Base-by-base conservation (phyloP, 64 coral and sea anemone species). In the Hydrozoanthus tunicans region DNA sequence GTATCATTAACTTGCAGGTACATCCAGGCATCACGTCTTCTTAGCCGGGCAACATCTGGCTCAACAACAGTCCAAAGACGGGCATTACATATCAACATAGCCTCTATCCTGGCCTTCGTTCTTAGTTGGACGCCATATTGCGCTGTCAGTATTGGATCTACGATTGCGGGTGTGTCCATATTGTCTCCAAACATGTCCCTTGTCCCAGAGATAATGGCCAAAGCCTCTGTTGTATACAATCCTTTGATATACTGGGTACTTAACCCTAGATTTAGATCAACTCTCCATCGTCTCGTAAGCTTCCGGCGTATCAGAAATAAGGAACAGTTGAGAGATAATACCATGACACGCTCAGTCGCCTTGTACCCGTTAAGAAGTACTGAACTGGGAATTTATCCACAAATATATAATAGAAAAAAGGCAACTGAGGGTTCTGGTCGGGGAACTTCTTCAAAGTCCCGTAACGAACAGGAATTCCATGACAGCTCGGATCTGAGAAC, bases 51-150 rank as follows among this genome's bases (percentile, higher is more conserved):
- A 12, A 69, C 53, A n/a, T 51, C 55, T 5, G 23, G 52, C 6
- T 86, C 64, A 13, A 8, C n/a, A 73, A 52, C 26, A 9, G 23
- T 25, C 64, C 20, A 71, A 14, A 20, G 79, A 6, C 89, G 58
- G 73, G 60, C 81, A 53, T 43, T 69, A 12, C 84, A 79, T 8
- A 90, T 95, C 57, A 92, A 70, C 58, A n/a, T 73, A 6, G 62
- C 81, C 64, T 80, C 90, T 23, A 60, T 95, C 1, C 3, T 77
- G 3, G 76, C 94, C 7, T 89, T 90, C 32, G 20, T 84, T 6
- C 20, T 95, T 2, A 95, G 94, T 77, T 95, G 94, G 94, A 81
- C 91, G 70, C 90, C 94, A 83, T 95, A 95, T 70, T 92, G 90
- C 58, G 60, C 66, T n/a, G 77, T 90, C 23, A 89, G 94, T 15